Evolutionary conservation across 1,140 invertebrate genomes (phyloP).

Genomic region (Musca vetustissima): DNA sequence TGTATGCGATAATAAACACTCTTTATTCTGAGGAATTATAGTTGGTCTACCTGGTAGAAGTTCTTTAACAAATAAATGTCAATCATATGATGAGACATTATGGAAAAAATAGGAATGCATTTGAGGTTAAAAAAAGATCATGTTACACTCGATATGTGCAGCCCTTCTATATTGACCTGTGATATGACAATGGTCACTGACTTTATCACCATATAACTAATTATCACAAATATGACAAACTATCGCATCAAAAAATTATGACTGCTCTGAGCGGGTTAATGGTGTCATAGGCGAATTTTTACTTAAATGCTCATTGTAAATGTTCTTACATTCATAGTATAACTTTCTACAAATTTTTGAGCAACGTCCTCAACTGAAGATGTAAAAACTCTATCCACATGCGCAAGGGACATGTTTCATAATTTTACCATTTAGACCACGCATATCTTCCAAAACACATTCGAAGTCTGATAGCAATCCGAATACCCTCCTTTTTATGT

Average conservation of each 20-base stretch:
- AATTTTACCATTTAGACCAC: neutral
- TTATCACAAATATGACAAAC: too few species aligned
- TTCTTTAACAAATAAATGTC: neutral
- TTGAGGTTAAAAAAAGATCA: too few species aligned
- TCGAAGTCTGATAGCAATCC: slow-evolving; percentile 42
- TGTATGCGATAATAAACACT: slow-evolving; percentile 37
- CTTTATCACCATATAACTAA: too few species aligned
- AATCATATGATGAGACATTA: neutral
- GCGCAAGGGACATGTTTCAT: neutral
- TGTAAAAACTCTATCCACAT: neutral
- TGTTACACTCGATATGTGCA: neutral
- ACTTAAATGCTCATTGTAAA: neutral
- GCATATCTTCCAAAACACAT: slow-evolving; percentile 34
- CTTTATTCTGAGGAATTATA: neutral
- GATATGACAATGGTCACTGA: neutral
- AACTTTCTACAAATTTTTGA: neutral
- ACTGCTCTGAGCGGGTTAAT: too few species aligned
- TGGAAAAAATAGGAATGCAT: neutral
- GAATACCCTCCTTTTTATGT: neutral
- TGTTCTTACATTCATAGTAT: neutral
- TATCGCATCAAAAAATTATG: too few species aligned
- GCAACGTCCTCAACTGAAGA: neutral
- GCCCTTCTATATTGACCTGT: neutral
- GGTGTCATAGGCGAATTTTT: too few species aligned
- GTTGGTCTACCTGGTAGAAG: too few species aligned